phyloP scores from a whole-genome alignment of 2,888 invertebrate genomes.

The Epinotia nisella region DNA sequence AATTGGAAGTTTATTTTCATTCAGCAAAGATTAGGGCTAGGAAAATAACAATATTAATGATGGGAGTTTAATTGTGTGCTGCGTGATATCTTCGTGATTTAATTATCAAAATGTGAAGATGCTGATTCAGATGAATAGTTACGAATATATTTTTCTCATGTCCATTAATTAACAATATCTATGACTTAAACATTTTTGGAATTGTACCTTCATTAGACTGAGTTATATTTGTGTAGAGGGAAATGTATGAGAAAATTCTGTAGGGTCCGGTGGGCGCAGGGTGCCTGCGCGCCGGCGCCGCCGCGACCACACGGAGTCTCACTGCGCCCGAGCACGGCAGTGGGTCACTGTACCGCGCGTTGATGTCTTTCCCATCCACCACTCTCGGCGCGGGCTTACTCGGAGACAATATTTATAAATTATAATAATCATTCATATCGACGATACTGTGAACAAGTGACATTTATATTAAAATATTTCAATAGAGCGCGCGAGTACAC shows the following conservation, averaged over 20 bases:
- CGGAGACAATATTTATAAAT: neutral
- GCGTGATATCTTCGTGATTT: too few species aligned
- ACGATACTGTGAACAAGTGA: neutral
- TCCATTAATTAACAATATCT: too few species aligned
- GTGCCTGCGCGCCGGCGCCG: neutral
- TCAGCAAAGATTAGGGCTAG: too few species aligned
- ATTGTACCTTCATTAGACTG: too few species aligned
- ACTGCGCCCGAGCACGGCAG: slow-evolving; percentile 46
- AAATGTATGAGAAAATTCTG: neutral
- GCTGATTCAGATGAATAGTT: too few species aligned
- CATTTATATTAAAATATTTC: neutral
- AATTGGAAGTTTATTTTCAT: too few species aligned
- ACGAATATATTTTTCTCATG: too few species aligned
- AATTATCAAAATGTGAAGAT: too few species aligned
- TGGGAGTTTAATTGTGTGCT: too few species aligned
- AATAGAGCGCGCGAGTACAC: neutral
- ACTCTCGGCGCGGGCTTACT: slow-evolving; percentile 40
- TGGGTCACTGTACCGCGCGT: slow-evolving; percentile 64
- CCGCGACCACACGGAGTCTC: slow-evolving; percentile 46
- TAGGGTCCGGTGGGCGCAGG: neutral
- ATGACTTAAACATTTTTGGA: too few species aligned
- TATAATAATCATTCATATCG: neutral
- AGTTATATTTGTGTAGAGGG: too few species aligned
- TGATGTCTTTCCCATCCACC: slow-evolving; percentile 65
- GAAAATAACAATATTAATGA: too few species aligned